Evolutionary conservation across 2,113 vertebrate species (phyloP).

Genomic region (Takifugu bimaculatus): DNA sequence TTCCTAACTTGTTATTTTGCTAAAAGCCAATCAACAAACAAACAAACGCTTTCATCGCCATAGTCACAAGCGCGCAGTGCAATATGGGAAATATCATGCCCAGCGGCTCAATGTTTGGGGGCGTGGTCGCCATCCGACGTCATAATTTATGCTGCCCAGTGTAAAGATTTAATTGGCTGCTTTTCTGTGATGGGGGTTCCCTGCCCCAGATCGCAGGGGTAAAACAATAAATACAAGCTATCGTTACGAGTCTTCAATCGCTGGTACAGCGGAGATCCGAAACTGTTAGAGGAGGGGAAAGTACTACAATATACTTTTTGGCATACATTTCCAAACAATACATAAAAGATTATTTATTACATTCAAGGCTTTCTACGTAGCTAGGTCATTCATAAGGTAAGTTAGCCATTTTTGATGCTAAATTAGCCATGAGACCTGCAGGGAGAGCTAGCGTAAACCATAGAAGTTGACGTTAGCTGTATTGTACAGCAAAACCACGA

Average conservation of each 20-base stretch:
- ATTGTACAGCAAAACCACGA: slow-evolving; percentile 45
- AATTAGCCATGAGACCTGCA: slow-evolving; percentile 1
- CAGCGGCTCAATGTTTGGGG: slow-evolving; percentile 17
- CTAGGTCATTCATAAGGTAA: slow-evolving; percentile 74
- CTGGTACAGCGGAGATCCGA: slow-evolving; percentile 66
- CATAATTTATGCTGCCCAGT: slow-evolving; percentile 48
- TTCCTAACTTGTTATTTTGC: too few species aligned
- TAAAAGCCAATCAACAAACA: too few species aligned
- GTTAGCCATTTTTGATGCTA: slow-evolving; percentile 42
- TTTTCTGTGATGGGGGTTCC: slow-evolving; percentile 61
- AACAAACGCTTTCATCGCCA: too few species aligned
- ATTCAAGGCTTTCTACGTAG: slow-evolving; percentile 62
- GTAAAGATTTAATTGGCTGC: slow-evolving; percentile 66
- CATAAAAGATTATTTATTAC: slow-evolving; percentile 35
- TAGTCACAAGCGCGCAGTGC: too few species aligned
- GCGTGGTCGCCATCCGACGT: slow-evolving; percentile 34
- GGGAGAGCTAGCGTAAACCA: slow-evolving; percentile 36
- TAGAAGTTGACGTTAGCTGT: slow-evolving; percentile 41
- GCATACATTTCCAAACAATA: slow-evolving; percentile 34
- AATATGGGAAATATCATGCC: too few species aligned
- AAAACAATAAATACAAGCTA: slow-evolving; percentile 73
- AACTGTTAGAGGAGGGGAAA: slow-evolving; percentile 40
- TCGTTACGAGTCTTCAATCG: slow-evolving; percentile 72
- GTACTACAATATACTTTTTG: slow-evolving; percentile 23
- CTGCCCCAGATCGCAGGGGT: slow-evolving; percentile 68